These are phyloP conservation scores for Exaiptasia diaphana DNA, from an alignment of 64 coral and sea anemone species.

Conservation along the genomic window DNA sequence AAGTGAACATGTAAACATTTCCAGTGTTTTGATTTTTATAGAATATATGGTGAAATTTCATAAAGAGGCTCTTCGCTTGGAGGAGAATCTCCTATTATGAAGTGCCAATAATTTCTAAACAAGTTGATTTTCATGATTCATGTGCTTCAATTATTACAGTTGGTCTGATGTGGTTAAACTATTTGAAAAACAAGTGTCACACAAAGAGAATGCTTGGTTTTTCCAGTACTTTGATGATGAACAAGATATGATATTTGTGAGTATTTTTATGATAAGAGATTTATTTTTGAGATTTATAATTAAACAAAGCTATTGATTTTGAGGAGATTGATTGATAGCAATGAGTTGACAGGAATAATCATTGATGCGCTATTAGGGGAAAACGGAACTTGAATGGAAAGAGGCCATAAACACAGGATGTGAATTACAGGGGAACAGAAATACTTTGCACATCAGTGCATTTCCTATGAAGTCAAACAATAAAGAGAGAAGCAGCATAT, in stretches of 20 bases:
- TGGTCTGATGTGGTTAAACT: slow-evolving; percentile 14
- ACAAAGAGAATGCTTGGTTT: background rate
- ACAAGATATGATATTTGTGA: slow-evolving; percentile 51
- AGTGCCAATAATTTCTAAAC: no score
- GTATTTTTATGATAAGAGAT: background rate
- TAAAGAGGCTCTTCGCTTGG: no score
- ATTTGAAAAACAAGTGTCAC: background rate
- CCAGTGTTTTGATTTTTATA: no score
- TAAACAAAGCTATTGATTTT: no score
- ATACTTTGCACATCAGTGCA: background rate
- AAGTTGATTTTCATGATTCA: no score
- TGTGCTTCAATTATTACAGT: slow-evolving; percentile 28
- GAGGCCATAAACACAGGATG: slow-evolving; percentile 9
- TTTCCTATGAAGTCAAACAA: slow-evolving; percentile 1
- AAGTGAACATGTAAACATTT: no score
- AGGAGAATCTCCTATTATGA: no score
- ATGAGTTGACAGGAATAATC: no score
- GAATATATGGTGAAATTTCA: no score
- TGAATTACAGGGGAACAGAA: background rate
- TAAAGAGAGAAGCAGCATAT: background rate
- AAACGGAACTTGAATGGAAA: slow-evolving; percentile 58
- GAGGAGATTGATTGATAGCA: no score
- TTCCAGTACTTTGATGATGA: slow-evolving; percentile 69
- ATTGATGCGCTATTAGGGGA: slow-evolving; percentile 26
- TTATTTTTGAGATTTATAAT: no score